These are phyloP conservation scores for Opisthocomus hoazin DNA, from an alignment of 2,113 vertebrate species.

Conservation along the genomic window DNA sequence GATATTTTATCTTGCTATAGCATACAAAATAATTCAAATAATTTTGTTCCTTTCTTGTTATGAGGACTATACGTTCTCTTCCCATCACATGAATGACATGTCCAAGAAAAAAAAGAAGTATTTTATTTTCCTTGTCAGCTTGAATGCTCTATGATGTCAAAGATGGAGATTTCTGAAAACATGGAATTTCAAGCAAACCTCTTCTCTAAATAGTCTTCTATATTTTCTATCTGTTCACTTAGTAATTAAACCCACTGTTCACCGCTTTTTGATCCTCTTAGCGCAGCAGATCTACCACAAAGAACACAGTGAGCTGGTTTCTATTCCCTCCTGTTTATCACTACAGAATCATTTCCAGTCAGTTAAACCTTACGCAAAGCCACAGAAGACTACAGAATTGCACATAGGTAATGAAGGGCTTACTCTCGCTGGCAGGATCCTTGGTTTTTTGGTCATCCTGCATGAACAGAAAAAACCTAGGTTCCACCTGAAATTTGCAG, in stretches of 20 bases:
- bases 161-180: neutral
- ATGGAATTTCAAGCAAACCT: neutral
- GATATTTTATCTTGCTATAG: neutral
- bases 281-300: neutral
- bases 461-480: neutral
- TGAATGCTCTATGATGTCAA: neutral
- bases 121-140: neutral
- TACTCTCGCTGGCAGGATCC: neutral
- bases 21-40: neutral
- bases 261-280: neutral
- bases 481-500: neutral
- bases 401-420: neutral
- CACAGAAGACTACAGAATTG: neutral
- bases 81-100: neutral
- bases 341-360: neutral
- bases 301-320: neutral
- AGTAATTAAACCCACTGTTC: neutral
- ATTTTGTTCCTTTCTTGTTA: neutral
- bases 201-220: neutral
- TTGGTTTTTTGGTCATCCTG: neutral
- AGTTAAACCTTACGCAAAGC: neutral
- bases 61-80: neutral
- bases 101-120: neutral
- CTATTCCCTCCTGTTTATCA: neutral
- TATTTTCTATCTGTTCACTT: neutral